Percentiles rank a stretch among this genome's conserved stretches.
Conservation (phyloP, 2,113 vertebrate species). For the Apodemus speciosus region DNA sequence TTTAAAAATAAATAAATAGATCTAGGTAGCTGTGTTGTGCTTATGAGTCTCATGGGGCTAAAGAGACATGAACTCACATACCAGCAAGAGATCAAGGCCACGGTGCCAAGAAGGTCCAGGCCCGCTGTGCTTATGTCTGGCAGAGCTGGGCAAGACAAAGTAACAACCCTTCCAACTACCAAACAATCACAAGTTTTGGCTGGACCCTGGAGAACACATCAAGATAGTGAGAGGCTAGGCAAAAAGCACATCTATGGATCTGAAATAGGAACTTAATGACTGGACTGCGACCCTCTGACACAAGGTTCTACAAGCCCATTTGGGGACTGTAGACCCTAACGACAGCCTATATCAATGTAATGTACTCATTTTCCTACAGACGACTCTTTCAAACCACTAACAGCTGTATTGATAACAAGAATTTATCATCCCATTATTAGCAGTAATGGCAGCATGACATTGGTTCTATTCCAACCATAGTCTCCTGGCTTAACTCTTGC, state of each 20-base stretch:
- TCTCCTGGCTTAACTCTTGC: not conserved
- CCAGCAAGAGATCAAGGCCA: not conserved
- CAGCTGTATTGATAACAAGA: not conserved
- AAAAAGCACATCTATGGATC: not conserved
- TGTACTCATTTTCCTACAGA: not conserved
- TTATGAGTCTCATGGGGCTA: not conserved
- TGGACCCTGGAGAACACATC: not conserved
- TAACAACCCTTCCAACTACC: too few relatives aligned
- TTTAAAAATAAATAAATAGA: not conserved
- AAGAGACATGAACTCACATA: too few relatives aligned
- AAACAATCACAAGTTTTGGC: too few relatives aligned
- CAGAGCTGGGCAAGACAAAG: not conserved
- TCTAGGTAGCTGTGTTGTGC: too few relatives aligned
- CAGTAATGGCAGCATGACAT: conserved; percentile 99
- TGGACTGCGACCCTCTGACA: not conserved
- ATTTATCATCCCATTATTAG: conserved; percentile 92
- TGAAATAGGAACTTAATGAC: not conserved
- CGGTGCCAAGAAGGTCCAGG: not conserved
- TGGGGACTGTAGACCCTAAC: not conserved
- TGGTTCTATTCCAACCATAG: not conserved
- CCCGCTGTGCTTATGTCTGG: not conserved
- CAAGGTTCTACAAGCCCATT: not conserved
- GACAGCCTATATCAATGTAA: too few relatives aligned
- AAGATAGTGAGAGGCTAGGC: too few relatives aligned
- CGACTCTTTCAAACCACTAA: too few relatives aligned